Base-by-base conservation (phyloP, 2,888 invertebrate genomes). In the Drosophila rubida region DNA sequence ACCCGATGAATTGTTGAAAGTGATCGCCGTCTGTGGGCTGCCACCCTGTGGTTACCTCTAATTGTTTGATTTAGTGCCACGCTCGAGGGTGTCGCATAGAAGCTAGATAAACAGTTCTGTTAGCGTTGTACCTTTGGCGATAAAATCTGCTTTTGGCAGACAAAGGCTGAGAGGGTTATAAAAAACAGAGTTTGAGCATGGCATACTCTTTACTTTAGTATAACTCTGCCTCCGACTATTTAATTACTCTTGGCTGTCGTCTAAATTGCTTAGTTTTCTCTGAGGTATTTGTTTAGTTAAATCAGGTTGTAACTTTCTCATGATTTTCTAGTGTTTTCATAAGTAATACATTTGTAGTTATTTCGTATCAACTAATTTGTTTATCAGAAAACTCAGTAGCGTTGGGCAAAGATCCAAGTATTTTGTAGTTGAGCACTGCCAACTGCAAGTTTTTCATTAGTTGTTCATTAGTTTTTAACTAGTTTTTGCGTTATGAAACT, bases 1-100 rank as follows among this genome's bases (percentile, higher is more conserved):
- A 13, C 23, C 23, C 25, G 27, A 32, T 32, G 41, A 57, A 16
- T 60, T 32, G 66, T 16, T 4, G 30, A 49, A 42, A 42, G 27
- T 54, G 72, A 68, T 72, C 73, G 41, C 13, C 23, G 41, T 39
- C 45, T 41, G 59, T 72, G 67, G 70, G 65, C 65, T 4, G 66
- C 41, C 50, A 67, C 70, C 83, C 80, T 67, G 82, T 54, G 80
- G 76, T 49, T 37, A 13, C 44, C 4, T 51, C 41, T 66, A 74
- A 76, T 62, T 74, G 66, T 66, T 70, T 71, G 57, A 69, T 69
- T 62, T 32, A 55, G n/a, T 7, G 44, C 11, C 8, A 51, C 41
- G 30, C 30, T 63, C 25, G 45, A 58, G 49, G 39, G 14, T 45
- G 37, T 50, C 27, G 45, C 53, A 50, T 30, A 37, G 42, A 51